Percentiles rank a stretch among this genome's conserved stretches.
These are phyloP conservation scores for Cheilosia variabilis DNA, from an alignment of 2,888 invertebrate genomes.

Conservation along the genomic window DNA sequence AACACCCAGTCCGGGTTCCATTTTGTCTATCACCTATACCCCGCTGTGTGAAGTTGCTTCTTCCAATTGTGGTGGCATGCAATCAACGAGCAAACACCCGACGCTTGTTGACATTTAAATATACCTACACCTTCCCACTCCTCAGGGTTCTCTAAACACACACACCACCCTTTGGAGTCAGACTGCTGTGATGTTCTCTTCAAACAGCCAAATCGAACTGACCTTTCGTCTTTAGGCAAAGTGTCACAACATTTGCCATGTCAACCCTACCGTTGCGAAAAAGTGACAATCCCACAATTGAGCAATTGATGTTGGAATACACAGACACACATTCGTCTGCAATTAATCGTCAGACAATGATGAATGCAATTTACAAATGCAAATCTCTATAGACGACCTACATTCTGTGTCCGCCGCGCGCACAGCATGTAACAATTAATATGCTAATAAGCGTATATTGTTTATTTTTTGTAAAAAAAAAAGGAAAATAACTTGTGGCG, in stretches of 20 bases:
- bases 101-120: constrained; percentile 59
- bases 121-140: not conserved
- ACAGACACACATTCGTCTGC: constrained; percentile 20
- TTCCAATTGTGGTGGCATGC: constrained; percentile 35
- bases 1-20: not conserved
- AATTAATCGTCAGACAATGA: constrained; percentile 54
- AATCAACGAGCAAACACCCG: constrained; percentile 55
- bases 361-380: constrained; percentile 34
- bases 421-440: constrained; percentile 63
- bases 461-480: constrained; percentile 28
- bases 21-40: constrained; percentile 1
- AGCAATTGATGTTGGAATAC: constrained; percentile 5
- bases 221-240: constrained; percentile 19
- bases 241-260: constrained; percentile 17
- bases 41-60: not conserved
- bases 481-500: constrained; percentile 32
- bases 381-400: constrained; percentile 53
- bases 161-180: not conserved
- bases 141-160: not conserved
- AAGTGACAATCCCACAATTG: constrained; percentile 5
- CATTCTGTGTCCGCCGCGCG: constrained; percentile 32
- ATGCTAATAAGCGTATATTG: constrained; percentile 50
- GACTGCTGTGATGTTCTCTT: not conserved
- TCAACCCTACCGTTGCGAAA: constrained; percentile 4
- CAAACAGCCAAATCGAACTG: constrained; percentile 17